phyloP scores from a whole-genome alignment of 2,113 vertebrate species.

The Brienomyrus longianalis region DNA sequence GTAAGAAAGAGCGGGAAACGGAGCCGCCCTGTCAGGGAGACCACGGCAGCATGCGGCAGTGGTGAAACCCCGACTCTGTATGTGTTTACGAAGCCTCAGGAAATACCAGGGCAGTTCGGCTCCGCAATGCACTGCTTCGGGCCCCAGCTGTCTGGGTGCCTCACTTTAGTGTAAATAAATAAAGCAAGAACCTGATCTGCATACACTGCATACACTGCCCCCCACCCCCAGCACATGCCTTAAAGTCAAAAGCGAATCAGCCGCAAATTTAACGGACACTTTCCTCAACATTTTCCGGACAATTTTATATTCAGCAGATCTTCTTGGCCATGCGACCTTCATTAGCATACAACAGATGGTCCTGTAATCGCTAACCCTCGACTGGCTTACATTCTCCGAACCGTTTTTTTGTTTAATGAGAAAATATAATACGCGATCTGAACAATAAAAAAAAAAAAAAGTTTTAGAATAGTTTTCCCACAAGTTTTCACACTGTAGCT shows the following conservation, averaged over 20 bases:
- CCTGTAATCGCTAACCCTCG: slow-evolving; percentile 62
- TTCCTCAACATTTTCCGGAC: neutral
- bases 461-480: neutral
- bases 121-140: slow-evolving; percentile 43
- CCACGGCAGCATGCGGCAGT: neutral
- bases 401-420: neutral
- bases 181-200: neutral
- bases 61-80: slow-evolving; percentile 19
- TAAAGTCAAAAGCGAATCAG: neutral
- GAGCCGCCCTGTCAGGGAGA: slow-evolving; percentile 1
- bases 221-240: neutral
- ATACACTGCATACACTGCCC: too few relatives aligned
- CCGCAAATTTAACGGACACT: neutral
- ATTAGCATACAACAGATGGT: slow-evolving; percentile 69
- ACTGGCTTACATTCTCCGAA: slow-evolving; percentile 50
- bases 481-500: neutral
- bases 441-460: neutral
- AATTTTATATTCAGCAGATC: slow-evolving; percentile 5
- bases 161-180: slow-evolving; percentile 26
- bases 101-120: slow-evolving; percentile 71
- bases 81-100: slow-evolving; percentile 64
- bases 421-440: neutral
- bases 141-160: slow-evolving; percentile 58
- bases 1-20: neutral
- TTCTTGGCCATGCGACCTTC: slow-evolving; percentile 26